These are phyloP conservation scores for Thunnus maccoyii DNA, from an alignment of 2,113 vertebrate genomes.

Conservation along the genomic window DNA sequence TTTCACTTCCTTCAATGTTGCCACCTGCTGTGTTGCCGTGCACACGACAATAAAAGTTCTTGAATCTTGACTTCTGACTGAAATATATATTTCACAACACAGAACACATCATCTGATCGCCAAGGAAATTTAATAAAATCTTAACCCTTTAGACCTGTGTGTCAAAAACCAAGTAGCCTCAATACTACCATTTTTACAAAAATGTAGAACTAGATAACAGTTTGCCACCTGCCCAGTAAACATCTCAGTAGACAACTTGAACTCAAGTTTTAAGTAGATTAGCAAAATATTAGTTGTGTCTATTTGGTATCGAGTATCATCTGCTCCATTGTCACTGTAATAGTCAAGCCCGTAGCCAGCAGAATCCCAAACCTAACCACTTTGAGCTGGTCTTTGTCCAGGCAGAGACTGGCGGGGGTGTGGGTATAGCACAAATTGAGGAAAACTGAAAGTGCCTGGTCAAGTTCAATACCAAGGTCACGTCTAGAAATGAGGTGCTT, in stretches of 20 bases:
- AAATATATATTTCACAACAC: conserved; percentile 14
- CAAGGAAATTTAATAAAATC: not conserved
- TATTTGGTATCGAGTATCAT: not conserved
- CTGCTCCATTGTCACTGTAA: not conserved
- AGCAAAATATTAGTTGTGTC: not conserved
- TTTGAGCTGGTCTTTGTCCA: not conserved
- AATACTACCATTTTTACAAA: not conserved
- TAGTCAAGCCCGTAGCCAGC: not conserved
- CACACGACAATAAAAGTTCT: too few relatives aligned
- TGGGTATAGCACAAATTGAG: not conserved
- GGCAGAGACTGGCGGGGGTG: not conserved
- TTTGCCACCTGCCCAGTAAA: not conserved
- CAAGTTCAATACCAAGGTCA: not conserved
- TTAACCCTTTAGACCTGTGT: not conserved
- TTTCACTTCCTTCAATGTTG: too few relatives aligned
- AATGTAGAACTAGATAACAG: not conserved
- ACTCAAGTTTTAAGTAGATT: not conserved
- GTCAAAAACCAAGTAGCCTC: not conserved
- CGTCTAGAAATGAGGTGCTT: not conserved
- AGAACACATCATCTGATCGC: not conserved
- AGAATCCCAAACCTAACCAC: not conserved
- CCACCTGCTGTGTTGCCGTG: too few relatives aligned
- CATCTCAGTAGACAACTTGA: not conserved
- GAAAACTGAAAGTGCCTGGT: not conserved
- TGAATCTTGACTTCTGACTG: not conserved